Evolutionary conservation across 2,113 vertebrate species (phyloP).

Genomic region (Bolborhynchus lineola): DNA sequence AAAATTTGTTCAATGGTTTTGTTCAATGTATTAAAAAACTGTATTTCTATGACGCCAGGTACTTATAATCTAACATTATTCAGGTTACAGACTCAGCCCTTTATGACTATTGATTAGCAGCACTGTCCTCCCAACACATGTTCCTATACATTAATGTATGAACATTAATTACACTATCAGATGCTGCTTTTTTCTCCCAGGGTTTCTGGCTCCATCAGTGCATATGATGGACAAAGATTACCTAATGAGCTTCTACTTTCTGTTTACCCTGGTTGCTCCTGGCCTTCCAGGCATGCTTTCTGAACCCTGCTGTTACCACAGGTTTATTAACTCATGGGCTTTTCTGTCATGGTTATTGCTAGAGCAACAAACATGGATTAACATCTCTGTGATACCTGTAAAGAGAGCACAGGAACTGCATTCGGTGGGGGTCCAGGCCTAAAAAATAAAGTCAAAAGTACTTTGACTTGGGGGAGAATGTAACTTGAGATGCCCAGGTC

Average conservation of each 20-base stretch:
- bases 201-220: neutral
- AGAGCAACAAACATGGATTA: neutral
- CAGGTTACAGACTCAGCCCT: neutral
- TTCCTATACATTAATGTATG: neutral
- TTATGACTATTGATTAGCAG: neutral
- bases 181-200: neutral
- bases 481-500: neutral
- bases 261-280: neutral
- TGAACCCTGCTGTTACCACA: neutral
- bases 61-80: neutral
- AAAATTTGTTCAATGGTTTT: neutral
- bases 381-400: neutral
- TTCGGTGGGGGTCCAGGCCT: neutral
- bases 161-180: neutral
- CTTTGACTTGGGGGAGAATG: neutral
- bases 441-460: neutral
- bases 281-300: neutral
- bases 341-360: neutral
- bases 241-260: neutral
- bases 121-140: neutral
- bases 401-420: neutral
- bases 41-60: neutral
- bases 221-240: neutral
- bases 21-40: neutral
- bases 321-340: neutral